Conservation (phyloP, 37 sponge, comb jelly and placozoan genomes). For the Ianthella basta region DNA sequence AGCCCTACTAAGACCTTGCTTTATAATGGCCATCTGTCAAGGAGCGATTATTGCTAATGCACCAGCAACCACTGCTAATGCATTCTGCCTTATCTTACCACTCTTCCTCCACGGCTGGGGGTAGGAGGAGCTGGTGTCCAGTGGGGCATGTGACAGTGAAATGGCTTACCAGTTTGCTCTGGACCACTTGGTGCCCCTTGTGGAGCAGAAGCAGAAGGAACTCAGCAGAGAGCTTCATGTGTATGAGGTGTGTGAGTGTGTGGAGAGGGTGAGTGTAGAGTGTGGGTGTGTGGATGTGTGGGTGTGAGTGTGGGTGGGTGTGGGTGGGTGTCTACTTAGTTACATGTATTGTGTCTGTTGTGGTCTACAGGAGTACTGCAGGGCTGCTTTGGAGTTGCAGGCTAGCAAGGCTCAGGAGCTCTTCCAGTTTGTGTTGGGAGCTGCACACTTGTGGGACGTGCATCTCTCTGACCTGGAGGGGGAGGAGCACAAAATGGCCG, state of each 20-base stretch:
- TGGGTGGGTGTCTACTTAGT: too few relatives aligned
- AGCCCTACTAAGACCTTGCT: too few relatives aligned
- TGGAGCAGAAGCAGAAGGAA: conserved; percentile 37
- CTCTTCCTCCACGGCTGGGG: neutral
- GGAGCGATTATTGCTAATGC: too few relatives aligned
- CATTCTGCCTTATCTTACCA: neutral
- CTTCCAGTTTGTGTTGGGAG: conserved; percentile 72
- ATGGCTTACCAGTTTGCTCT: conserved; percentile 38
- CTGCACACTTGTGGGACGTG: conserved; percentile 71
- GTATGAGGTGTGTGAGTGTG: conserved; percentile 20
- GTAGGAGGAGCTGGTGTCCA: conserved; percentile 8
- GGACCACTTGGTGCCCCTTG: conserved; percentile 61
- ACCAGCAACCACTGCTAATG: neutral
- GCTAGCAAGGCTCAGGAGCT: conserved; percentile 46
- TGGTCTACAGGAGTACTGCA: conserved; percentile 45
- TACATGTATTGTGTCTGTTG: neutral
- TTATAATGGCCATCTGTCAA: too few relatives aligned
- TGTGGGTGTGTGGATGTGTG: neutral
- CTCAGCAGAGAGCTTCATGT: conserved; percentile 28
- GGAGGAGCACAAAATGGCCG: conserved; percentile 21
- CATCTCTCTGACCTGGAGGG: conserved; percentile 36
- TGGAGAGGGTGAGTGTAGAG: neutral
- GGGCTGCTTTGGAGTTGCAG: conserved; percentile 38
- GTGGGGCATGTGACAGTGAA: conserved; percentile 9
- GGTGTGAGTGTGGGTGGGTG: too few relatives aligned